These are phyloP conservation scores for Ryuthela nishihirai DNA, from an alignment of 2,888 invertebrate genomes.

Conservation along the genomic window DNA sequence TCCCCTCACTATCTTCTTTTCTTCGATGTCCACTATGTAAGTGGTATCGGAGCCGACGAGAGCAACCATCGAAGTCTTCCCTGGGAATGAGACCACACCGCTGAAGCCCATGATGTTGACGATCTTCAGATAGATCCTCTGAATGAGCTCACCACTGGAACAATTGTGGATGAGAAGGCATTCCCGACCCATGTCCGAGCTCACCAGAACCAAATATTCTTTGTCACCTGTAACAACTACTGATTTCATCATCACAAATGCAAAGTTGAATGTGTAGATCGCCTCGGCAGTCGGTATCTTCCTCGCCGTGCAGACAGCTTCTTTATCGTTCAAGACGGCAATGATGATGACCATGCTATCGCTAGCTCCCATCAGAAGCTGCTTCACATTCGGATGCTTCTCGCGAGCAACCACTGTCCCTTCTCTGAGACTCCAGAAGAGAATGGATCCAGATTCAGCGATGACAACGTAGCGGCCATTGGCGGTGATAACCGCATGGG, in stretches of 20 bases:
- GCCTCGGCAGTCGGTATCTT: constrained; percentile 64
- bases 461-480: constrained; percentile 79
- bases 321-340: constrained; percentile 58
- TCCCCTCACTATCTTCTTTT: constrained; percentile 78
- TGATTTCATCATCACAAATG: constrained; percentile 73
- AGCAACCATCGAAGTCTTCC: constrained; percentile 66
- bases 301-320: constrained; percentile 40
- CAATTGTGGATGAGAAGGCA: constrained; percentile 73
- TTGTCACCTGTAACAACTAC: constrained; percentile 79
- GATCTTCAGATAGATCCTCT: constrained; percentile 44
- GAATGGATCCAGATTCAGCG: constrained; percentile 84
- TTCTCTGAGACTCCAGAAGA: constrained; percentile 79
- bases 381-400: constrained; percentile 74
- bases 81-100: constrained; percentile 50
- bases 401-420: constrained; percentile 73
- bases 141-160: constrained; percentile 63
- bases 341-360: constrained; percentile 70
- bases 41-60: constrained; percentile 87
- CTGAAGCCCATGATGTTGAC: constrained; percentile 46
- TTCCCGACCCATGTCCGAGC: constrained; percentile 78
- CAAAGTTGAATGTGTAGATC: constrained; percentile 77
- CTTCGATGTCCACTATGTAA: constrained; percentile 82
- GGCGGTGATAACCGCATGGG: constrained; percentile 82
- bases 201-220: constrained; percentile 69
- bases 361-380: constrained; percentile 68